These are phyloP conservation scores for Carassius carassius DNA, from an alignment of 2,113 vertebrate genomes.

Conservation along the genomic window DNA sequence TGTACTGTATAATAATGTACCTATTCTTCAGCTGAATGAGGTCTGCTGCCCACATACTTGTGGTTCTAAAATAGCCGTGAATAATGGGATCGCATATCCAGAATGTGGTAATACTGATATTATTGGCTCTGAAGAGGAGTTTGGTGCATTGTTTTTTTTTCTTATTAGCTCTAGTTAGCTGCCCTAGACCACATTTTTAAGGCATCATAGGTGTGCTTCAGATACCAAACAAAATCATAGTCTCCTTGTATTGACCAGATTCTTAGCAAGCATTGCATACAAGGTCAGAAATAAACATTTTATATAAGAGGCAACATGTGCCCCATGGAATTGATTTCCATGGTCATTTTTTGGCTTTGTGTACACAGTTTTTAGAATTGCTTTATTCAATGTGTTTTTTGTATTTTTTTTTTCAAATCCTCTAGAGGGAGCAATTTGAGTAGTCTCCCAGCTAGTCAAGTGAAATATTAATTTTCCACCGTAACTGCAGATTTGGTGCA, in stretches of 20 bases:
- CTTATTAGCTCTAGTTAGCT: not conserved
- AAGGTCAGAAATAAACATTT: not conserved
- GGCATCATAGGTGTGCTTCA: not conserved
- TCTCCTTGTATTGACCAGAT: not conserved
- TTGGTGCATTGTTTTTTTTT: not conserved
- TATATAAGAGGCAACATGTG: too few relatives aligned
- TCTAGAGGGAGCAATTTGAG: not conserved
- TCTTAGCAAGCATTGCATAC: not conserved
- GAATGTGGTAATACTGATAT: not conserved
- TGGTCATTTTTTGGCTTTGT: not conserved
- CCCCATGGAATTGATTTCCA: not conserved
- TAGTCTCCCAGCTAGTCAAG: not conserved
- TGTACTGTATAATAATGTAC: not conserved
- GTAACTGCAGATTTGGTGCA: not conserved
- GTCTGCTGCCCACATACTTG: not conserved
- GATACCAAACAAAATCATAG: not conserved
- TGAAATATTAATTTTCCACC: not conserved
- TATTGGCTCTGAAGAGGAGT: not conserved
- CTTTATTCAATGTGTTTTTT: too few relatives aligned
- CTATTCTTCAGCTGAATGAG: conserved; percentile 1
- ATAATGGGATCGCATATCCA: not conserved
- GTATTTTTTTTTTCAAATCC: not conserved
- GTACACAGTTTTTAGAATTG: not conserved
- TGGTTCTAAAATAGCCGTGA: not conserved
- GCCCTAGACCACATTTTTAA: not conserved